Evolutionary conservation across 2,113 vertebrate species (phyloP), one percentile per base, ranked within the genome.

Genomic region (Apeltes quadracus): DNA sequence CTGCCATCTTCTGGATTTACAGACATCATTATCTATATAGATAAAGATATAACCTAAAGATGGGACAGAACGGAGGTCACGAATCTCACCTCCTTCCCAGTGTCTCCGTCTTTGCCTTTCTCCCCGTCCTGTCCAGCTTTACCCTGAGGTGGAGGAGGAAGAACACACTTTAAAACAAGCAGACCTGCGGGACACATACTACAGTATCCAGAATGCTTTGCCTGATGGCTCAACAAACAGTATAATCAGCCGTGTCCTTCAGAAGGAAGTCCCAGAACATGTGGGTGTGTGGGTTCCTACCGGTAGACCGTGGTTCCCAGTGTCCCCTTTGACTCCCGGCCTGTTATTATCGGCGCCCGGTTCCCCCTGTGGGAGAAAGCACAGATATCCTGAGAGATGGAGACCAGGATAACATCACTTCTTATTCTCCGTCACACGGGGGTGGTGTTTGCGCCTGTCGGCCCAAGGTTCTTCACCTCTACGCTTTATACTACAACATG

Each of bases 321-420:
- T 73, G 12, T 93, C 91, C 81, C 96, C 96, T 72, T 92, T 94
- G 38, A 88, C 69, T 72, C 95, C 96, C 22, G 20, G 63, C 9
- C 50, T 2, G 6, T 61, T 88, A 87, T 85, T 94, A 61, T 90
- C 88, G 20, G 13, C 15, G 2, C 96, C 96, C 27, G 94, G 64
- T 70, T 92, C 81, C 2, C 95, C 96, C 96, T 97, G 77, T 50
- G 70, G 70, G 82, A 88, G 61, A 8, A 61, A 74, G 61, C 78
- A 62, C 12, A 63, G 5, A 25, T 8, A 39, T 7, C 50, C 22
- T 25, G n/a, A 22, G 22, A 54, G 51, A 54, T 27, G 16, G 29
- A 56, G 27, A 15, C 54, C n/a, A 23, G 48, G 18, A 43, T 4
- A 43, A 43, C 41, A 16, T 43, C 13, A 16, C 14, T 5, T 16